Conservation (phyloP, 2,113 vertebrate genomes). For the Hipposideros armiger region DNA sequence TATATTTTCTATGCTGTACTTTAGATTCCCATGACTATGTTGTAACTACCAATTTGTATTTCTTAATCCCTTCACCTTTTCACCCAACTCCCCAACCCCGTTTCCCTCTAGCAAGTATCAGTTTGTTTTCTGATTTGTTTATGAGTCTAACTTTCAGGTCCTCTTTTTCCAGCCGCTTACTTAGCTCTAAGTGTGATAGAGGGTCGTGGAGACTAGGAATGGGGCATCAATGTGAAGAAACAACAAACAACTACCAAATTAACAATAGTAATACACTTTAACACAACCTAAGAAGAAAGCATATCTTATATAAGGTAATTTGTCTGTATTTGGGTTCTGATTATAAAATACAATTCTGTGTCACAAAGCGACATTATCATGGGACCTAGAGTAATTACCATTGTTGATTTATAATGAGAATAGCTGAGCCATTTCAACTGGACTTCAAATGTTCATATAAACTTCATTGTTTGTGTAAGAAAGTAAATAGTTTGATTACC, state of each 20-base stretch:
- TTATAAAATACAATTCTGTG: background rate
- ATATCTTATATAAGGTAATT: background rate
- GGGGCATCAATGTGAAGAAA: background rate
- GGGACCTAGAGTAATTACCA: background rate
- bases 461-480: background rate
- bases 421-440: background rate
- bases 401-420: slow-evolving; percentile 21
- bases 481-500: background rate
- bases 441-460: slow-evolving; percentile 39
- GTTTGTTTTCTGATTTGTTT: background rate
- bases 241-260: background rate
- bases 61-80: no score
- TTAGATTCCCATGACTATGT: no score
- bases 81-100: no score
- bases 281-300: background rate
- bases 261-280: background rate
- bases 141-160: background rate
- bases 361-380: background rate
- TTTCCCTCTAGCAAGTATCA: no score
- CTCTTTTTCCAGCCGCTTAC: background rate
- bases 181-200: background rate
- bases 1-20: no score
- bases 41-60: no score
- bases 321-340: background rate
- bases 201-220: background rate